A percentile compares a stretch with the other conserved stretches of the same genome.
These are phyloP conservation scores for Spodoptera exigua DNA, from an alignment of 2,888 invertebrate species.

Conservation along the genomic window DNA sequence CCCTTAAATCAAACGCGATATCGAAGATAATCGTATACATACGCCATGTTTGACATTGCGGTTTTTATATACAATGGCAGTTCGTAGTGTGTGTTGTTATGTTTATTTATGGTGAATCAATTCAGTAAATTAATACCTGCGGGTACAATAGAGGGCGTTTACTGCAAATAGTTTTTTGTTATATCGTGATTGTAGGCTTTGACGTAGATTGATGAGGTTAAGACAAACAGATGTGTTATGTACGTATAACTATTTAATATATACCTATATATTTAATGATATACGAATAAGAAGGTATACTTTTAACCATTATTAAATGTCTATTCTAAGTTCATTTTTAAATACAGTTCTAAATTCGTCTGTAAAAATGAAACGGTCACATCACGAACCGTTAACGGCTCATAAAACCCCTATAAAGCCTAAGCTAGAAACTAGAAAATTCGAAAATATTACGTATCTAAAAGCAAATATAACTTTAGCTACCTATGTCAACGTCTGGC, in stretches of 20 bases:
- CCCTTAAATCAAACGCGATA: slow-evolving; percentile 38
- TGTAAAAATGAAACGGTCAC: slow-evolving; percentile 7
- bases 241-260: no score
- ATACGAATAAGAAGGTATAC: no score
- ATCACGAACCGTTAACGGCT: slow-evolving; percentile 21
- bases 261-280: no score
- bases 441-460: slow-evolving; percentile 50
- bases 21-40: slow-evolving; percentile 37
- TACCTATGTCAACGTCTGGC: slow-evolving; percentile 81
- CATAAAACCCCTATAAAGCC: slow-evolving; percentile 41
- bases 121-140: slow-evolving; percentile 35
- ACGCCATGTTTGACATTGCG: slow-evolving; percentile 15
- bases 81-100: slow-evolving; percentile 43
- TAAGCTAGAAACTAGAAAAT: slow-evolving; percentile 36
- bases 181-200: slow-evolving; percentile 1
- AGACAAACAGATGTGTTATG: no score
- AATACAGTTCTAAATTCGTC: slow-evolving; percentile 13
- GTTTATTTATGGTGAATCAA: slow-evolving; percentile 39
- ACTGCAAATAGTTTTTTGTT: slow-evolving; percentile 1
- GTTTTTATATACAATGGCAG: slow-evolving; percentile 42
- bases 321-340: slow-evolving; percentile 19
- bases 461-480: slow-evolving; percentile 68
- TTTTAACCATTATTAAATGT: no score
- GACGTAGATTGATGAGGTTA: slow-evolving; percentile 29
- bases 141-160: slow-evolving; percentile 16